A percentile compares a stretch with the other conserved stretches of the same genome.
phyloP scores from a whole-genome alignment of 1,140 invertebrate genomes.

The Hormaphis cornu region DNA sequence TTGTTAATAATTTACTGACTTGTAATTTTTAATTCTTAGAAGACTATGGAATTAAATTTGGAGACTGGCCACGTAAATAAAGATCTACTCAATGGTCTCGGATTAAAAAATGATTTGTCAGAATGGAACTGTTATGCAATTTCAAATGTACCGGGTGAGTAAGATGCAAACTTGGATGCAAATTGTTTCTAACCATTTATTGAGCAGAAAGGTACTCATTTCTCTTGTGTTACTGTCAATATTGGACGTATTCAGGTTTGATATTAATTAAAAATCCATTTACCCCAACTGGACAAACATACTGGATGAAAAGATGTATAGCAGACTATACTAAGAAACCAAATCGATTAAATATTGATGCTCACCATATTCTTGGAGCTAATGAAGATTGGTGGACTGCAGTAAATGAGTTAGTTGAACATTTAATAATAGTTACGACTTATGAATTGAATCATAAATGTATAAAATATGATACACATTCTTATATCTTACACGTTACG shows the following conservation, averaged over 20 bases:
- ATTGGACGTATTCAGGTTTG: constrained; percentile 48
- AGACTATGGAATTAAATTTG: not conserved
- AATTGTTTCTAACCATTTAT: not conserved
- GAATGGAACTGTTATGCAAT: constrained; percentile 25
- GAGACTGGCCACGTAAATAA: not conserved
- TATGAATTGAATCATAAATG: too few relatives aligned
- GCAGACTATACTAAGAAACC: constrained; percentile 63
- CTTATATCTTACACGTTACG: too few relatives aligned
- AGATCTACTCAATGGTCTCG: not conserved
- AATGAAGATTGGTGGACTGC: constrained; percentile 46
- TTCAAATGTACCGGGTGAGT: constrained; percentile 20
- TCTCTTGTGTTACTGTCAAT: too few relatives aligned
- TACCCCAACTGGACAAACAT: constrained; percentile 59
- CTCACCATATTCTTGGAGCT: constrained; percentile 44
- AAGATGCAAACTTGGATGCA: not conserved
- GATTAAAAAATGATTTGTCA: constrained; percentile 17
- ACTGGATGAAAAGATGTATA: constrained; percentile 72
- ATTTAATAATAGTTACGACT: too few relatives aligned
- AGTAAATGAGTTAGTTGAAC: constrained; percentile 37
- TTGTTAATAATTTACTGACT: not conserved
- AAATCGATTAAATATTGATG: constrained; percentile 69
- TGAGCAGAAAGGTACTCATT: too few relatives aligned
- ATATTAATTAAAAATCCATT: constrained; percentile 79
- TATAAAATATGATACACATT: not conserved
- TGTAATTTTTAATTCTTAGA: not conserved